Evolutionary conservation across 2,113 vertebrate species (phyloP).

Genomic region (Tamias sibiricus): DNA sequence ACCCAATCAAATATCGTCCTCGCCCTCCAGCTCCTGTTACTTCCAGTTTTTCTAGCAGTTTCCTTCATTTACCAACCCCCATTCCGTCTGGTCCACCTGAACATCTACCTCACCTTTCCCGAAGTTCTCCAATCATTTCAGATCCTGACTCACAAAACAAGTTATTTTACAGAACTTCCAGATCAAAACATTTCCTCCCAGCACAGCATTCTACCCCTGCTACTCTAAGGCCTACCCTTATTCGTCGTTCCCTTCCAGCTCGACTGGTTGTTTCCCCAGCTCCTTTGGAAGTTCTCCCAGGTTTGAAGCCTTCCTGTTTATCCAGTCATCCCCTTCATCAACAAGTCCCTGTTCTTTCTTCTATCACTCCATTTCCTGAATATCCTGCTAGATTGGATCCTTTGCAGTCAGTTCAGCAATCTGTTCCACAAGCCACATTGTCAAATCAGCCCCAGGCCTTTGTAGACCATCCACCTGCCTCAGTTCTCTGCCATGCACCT

Average conservation of each 20-base stretch:
- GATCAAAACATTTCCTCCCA: constrained; percentile 53
- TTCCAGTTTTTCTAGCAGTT: constrained; percentile 52
- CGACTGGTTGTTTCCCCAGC: constrained; percentile 39
- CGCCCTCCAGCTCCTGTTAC: constrained; percentile 52
- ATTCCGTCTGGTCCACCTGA: constrained; percentile 63
- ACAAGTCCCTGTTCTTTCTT: constrained; percentile 20
- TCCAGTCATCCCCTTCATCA: constrained; percentile 26
- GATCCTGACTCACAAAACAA: constrained; percentile 55
- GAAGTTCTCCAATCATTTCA: neutral
- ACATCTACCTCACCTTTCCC: constrained; percentile 5
- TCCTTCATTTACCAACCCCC: constrained; percentile 52
- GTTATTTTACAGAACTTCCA: constrained; percentile 74
- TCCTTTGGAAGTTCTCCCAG: constrained; percentile 57
- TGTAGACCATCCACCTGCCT: neutral
- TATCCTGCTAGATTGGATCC: constrained; percentile 8
- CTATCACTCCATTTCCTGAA: constrained; percentile 34
- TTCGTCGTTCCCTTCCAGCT: constrained; percentile 76
- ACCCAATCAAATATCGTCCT: constrained; percentile 55
- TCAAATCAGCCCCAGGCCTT: constrained; percentile 32
- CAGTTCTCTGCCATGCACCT: neutral
- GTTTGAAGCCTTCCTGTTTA: constrained; percentile 66
- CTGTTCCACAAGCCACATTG: constrained; percentile 16
- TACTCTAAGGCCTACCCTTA: constrained; percentile 58
- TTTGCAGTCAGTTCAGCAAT: constrained; percentile 54
- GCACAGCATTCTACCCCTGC: constrained; percentile 20